Evolutionary conservation across 2,113 vertebrate species (phyloP), one percentile per base, ranked within the genome.

Genomic region (Ornithorhynchus anatinus): DNA sequence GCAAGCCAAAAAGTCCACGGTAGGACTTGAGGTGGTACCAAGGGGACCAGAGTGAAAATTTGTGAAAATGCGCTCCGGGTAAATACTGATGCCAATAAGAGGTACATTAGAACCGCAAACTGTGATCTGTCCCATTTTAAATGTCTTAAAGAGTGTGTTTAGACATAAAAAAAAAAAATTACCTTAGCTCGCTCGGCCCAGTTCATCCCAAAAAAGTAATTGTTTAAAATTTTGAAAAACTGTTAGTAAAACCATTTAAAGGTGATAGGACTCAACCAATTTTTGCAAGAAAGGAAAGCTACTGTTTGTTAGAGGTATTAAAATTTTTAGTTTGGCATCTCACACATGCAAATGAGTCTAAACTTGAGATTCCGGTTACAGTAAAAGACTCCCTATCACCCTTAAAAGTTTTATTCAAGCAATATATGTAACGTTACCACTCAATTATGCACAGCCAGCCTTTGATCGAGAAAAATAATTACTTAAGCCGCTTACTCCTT

Each of bases 401-500:
- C 92, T 94, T 94, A 94, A 94, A 93, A 93, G 91, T 94, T 93
- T 92, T 92, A 75, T 90, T 91, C 92, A 94, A 94, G 93, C 94
- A 94, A 94, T 91, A 93, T 92, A 89, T 84, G 92, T 93, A 92
- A 92, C 92, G 91, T 94, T 95, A 94, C 92, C 93, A 94, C 91
- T 92, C 91, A 92, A 92, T 94, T 94, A 95, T 93, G 93, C 92
- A 95, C 93, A 94, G 95, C 94, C 94, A 95, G 92, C 92, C 87
- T 93, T 94, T 95, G 91, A 94, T 94, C 92, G 93, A 94, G 91
- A 92, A 92, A 90, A 91, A 86, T 94, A 89, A 95, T 95, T 94
- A 94, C 93, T 94, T 94, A 93, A 96, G 95, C 96, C 96, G 96
- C 95, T 97, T 95, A 96, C 94, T 96, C 96, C 96, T 96, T 97